Conservation (phyloP, 2,888 invertebrate species). For the Oscheius onirici region DNA sequence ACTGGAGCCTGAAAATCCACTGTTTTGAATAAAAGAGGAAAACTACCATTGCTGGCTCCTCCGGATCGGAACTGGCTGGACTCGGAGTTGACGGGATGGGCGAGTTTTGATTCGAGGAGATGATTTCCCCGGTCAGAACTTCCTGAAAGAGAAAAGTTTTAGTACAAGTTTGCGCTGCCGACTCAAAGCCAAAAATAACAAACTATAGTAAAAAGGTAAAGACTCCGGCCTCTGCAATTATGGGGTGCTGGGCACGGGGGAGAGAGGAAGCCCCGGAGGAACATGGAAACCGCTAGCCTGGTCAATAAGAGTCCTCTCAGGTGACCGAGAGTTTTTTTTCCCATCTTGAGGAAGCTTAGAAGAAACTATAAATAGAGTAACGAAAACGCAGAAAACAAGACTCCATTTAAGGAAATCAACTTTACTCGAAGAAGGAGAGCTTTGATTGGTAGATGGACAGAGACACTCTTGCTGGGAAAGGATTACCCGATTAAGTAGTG, state of each 20-base stretch:
- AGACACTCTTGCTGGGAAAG: no score
- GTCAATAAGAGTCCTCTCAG: no score
- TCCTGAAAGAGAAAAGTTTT: constrained; percentile 1
- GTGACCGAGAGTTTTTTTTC: no score
- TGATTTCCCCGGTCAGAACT: constrained; percentile 9
- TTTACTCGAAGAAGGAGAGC: no score
- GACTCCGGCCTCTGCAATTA: not conserved
- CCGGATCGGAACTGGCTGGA: not conserved
- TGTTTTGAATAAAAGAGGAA: not conserved
- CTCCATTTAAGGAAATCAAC: no score
- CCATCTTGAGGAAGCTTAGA: no score
- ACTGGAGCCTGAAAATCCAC: constrained; percentile 1
- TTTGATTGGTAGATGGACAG: no score
- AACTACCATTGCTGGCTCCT: constrained; percentile 12
- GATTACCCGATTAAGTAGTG: no score
- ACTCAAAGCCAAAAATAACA: not conserved
- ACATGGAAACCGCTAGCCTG: no score
- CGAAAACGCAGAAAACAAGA: no score
- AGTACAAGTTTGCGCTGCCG: not conserved
- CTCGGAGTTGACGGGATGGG: constrained; percentile 13
- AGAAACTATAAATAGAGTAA: no score
- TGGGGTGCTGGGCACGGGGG: no score
- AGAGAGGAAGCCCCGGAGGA: not conserved
- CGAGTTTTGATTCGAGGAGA: constrained; percentile 7
- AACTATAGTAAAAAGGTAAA: not conserved